Percentiles rank a stretch among this genome's conserved stretches.
These are phyloP conservation scores for Pachymerium ferrugineum DNA, from an alignment of 2,888 invertebrate genomes.

Conservation along the genomic window DNA sequence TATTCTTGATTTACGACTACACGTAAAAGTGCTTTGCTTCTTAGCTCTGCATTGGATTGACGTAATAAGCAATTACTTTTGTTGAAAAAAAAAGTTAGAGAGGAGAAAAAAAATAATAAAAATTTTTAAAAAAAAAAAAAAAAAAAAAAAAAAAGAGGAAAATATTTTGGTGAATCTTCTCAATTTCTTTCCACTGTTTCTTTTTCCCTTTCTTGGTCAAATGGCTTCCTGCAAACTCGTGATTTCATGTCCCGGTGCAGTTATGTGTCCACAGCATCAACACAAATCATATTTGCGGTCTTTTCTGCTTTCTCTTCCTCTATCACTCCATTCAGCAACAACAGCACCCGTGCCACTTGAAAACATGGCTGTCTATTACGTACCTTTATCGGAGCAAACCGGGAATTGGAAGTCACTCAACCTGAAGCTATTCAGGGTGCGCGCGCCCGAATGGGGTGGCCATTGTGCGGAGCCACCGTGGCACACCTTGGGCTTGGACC, in stretches of 20 bases:
- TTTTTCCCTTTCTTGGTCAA: conserved; percentile 16
- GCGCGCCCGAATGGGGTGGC: conserved; percentile 20
- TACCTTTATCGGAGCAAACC: conserved; percentile 30
- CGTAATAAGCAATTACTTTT: conserved; percentile 10
- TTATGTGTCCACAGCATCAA: conserved; percentile 25
- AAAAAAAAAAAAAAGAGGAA: not conserved
- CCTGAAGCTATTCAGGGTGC: conserved; percentile 32
- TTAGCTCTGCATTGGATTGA: not conserved
- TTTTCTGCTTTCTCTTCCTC: conserved; percentile 25
- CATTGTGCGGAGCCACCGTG: not conserved
- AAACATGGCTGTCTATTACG: conserved; percentile 34
- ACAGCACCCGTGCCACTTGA: conserved; percentile 30
- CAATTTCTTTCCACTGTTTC: conserved; percentile 11
- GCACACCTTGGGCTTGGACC: conserved; percentile 29
- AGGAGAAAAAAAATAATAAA: not conserved
- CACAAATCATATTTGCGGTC: conserved; percentile 27
- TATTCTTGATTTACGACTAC: conserved; percentile 23
- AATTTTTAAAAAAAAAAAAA: not conserved
- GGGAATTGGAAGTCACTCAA: conserved; percentile 33
- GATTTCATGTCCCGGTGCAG: conserved; percentile 27
- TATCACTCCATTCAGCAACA: conserved; percentile 25
- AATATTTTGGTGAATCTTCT: conserved; percentile 19
- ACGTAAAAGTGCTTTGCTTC: conserved; percentile 5
- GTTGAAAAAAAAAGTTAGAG: not conserved
- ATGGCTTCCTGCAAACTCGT: conserved; percentile 22